phyloP scores from a whole-genome alignment of 2,888 invertebrate genomes.

The Salpingus planirostris region DNA sequence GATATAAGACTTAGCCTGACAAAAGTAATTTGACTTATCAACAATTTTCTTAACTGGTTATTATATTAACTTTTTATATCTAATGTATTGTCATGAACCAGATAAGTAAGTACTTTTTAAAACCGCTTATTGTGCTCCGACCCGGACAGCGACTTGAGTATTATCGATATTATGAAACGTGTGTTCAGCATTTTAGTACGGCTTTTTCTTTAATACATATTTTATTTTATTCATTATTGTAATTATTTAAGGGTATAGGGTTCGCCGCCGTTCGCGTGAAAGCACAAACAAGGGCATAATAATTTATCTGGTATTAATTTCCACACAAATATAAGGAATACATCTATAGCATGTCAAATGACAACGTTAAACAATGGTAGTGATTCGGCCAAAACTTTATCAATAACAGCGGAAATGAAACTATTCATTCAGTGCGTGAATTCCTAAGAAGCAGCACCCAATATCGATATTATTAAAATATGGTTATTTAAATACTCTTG shows the following conservation, averaged over 20 bases:
- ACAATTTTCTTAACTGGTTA: conserved; percentile 34
- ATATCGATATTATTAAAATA: conserved; percentile 2
- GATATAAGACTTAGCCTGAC: too few relatives aligned
- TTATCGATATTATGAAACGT: too few relatives aligned
- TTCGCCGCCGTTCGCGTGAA: too few relatives aligned
- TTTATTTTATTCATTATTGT: too few relatives aligned
- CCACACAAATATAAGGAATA: conserved; percentile 36
- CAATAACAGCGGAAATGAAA: conserved; percentile 12
- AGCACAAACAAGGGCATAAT: conserved; percentile 22
- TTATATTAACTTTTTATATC: conserved; percentile 37
- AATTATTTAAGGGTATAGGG: too few relatives aligned
- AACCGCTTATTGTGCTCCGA: conserved; percentile 17
- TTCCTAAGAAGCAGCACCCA: conserved; percentile 19
- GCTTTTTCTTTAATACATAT: too few relatives aligned
- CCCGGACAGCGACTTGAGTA: too few relatives aligned
- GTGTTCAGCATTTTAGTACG: too few relatives aligned
- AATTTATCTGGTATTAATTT: conserved; percentile 30
- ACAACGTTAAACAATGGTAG: conserved; percentile 33
- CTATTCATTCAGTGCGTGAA: conserved; percentile 15
- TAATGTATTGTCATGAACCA: conserved; percentile 45
- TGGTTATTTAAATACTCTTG: conserved; percentile 7
- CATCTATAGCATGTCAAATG: conserved; percentile 38
- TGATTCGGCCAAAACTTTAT: conserved; percentile 30
- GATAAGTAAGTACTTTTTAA: conserved; percentile 25
- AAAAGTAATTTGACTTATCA: conserved; percentile 14